phyloP scores from a whole-genome alignment of 2,113 vertebrate genomes.

The Oreochromis spilurus region DNA sequence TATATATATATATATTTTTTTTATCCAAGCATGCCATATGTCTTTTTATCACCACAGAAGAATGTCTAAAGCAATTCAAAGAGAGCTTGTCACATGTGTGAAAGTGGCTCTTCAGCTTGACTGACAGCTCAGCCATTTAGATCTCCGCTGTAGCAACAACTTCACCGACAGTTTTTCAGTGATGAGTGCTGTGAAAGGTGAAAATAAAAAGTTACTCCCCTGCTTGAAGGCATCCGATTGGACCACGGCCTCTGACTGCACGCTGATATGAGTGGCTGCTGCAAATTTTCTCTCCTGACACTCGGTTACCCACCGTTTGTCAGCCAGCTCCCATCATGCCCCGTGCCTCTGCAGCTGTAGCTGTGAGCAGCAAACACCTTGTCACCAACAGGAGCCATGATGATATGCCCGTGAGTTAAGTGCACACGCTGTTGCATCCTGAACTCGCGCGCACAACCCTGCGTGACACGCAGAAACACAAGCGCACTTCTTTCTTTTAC shows the following conservation, averaged over 20 bases:
- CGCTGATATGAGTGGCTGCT: background rate
- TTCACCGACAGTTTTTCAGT: background rate
- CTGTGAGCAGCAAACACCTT: conserved; percentile 32
- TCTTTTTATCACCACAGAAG: background rate
- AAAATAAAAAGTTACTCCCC: background rate
- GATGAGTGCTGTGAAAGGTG: background rate
- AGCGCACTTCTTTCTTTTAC: background rate
- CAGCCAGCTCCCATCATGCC: conserved; percentile 35
- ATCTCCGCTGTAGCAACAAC: background rate
- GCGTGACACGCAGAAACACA: background rate
- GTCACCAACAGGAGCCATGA: background rate
- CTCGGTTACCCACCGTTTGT: conserved; percentile 19
- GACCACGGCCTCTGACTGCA: background rate
- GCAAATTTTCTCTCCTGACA: background rate
- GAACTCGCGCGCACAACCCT: background rate
- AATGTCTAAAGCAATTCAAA: background rate
- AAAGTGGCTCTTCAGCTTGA: conserved; percentile 13
- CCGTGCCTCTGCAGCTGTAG: conserved; percentile 8
- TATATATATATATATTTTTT: background rate
- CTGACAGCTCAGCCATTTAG: conserved; percentile 8
- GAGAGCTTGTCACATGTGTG: background rate
- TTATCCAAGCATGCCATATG: background rate
- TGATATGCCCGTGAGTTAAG: conserved; percentile 18
- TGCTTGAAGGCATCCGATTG: background rate
- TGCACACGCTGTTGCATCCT: background rate